Evolutionary conservation across 2,888 invertebrate species (phyloP).

Genomic region (Acrobasis suavella): DNA sequence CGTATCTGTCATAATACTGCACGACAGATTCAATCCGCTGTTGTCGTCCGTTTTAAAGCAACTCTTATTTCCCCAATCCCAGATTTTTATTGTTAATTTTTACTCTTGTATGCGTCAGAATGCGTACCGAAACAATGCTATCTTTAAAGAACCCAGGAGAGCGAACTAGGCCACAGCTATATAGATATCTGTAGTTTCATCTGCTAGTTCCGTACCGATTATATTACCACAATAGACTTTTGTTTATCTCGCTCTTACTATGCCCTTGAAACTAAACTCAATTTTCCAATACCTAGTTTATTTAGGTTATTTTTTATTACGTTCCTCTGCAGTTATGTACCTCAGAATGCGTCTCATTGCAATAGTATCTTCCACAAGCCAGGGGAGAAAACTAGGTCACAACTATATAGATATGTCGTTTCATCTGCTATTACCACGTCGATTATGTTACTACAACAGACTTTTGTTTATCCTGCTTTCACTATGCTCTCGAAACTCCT

Average conservation of each 20-base stretch:
- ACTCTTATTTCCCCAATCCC: conserved; percentile 31
- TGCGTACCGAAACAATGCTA: conserved; percentile 32
- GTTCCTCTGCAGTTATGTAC: no score
- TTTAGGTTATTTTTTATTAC: not conserved
- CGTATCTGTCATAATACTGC: no score
- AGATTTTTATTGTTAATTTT: no score
- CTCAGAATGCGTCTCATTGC: conserved; percentile 34
- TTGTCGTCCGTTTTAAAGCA: no score
- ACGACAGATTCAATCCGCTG: no score
- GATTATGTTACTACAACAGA: conserved; percentile 32
- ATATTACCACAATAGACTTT: conserved; percentile 31
- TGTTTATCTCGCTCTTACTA: conserved; percentile 24
- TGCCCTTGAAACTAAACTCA: conserved; percentile 1
- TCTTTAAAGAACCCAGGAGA: conserved; percentile 24
- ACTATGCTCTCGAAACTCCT: not conserved
- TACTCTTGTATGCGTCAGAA: conserved; percentile 31
- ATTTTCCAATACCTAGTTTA: no score
- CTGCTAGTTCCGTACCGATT: conserved; percentile 28
- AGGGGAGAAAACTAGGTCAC: conserved; percentile 29
- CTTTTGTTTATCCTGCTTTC: conserved; percentile 28
- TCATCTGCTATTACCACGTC: conserved; percentile 29
- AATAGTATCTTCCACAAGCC: conserved; percentile 29
- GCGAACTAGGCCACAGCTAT: conserved; percentile 29
- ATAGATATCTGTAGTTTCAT: conserved; percentile 28
- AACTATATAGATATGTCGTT: conserved; percentile 26